Evolutionary conservation across 1,140 invertebrate species (phyloP).

Genomic region (Bombus turneri): DNA sequence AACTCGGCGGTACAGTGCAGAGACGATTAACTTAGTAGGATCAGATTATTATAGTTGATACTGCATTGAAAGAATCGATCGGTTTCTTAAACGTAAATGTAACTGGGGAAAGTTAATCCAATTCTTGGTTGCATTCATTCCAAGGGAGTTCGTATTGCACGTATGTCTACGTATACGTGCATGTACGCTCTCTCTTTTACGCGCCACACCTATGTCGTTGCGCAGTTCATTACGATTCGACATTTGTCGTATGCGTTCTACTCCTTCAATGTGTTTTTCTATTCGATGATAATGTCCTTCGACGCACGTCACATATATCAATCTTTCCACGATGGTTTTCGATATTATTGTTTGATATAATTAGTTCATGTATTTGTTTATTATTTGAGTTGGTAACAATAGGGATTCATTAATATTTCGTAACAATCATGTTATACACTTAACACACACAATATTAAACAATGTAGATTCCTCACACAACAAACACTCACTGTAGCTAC

Average conservation of each 20-base stretch:
- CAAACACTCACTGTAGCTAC: neutral
- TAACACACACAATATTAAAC: neutral
- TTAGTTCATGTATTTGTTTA: neutral
- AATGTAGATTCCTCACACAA: neutral
- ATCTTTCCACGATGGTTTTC: neutral
- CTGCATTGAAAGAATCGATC: neutral
- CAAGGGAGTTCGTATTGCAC: slow-evolving; percentile 9
- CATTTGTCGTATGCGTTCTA: neutral
- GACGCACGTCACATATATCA: neutral
- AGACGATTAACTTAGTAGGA: neutral
- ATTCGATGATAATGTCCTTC: neutral
- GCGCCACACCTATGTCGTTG: slow-evolving; percentile 63
- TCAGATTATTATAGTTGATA: neutral
- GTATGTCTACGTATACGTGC: slow-evolving; percentile 23
- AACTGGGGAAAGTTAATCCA: slow-evolving; percentile 29
- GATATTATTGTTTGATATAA: neutral
- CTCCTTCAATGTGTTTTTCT: neutral
- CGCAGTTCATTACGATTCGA: slow-evolving; percentile 55
- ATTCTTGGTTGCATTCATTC: slow-evolving; percentile 40
- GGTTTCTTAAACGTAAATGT: slow-evolving; percentile 1
- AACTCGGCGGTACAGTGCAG: neutral
- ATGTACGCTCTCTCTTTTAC: slow-evolving; percentile 58
- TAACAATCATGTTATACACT: neutral
- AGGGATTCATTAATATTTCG: slow-evolving; percentile 4
- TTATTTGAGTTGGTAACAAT: neutral